Percentiles rank a stretch among this genome's conserved stretches.
Conservation (phyloP, 2,888 invertebrate genomes). For the Dioctria rufipes region DNA sequence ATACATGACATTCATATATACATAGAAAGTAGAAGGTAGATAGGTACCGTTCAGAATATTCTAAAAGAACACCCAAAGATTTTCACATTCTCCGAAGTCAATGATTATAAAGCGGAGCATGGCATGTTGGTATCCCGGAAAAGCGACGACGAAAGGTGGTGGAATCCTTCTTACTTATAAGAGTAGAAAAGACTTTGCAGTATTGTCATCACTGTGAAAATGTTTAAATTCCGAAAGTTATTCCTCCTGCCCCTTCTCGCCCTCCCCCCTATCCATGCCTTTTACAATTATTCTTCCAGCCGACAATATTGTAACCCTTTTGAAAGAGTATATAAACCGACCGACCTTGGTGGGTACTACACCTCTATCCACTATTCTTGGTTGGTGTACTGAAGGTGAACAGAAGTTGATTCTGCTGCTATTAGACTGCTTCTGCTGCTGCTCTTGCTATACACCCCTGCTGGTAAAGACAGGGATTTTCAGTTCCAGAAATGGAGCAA, state of each 20-base stretch:
- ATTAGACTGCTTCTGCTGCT: no score
- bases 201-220: conserved; percentile 50
- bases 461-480: conserved; percentile 36
- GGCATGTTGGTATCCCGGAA: conserved; percentile 39
- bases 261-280: not conserved
- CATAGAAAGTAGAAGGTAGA: not conserved
- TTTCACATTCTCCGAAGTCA: conserved; percentile 42
- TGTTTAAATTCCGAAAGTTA: conserved; percentile 52
- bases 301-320: conserved; percentile 11
- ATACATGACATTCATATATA: not conserved
- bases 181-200: conserved; percentile 39
- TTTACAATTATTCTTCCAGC: not conserved
- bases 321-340: conserved; percentile 24
- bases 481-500: conserved; percentile 38
- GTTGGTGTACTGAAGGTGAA: not conserved
- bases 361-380: conserved; percentile 20
- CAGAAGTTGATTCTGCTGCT: not conserved
- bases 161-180: conserved; percentile 51
- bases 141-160: conserved; percentile 46
- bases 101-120: conserved; percentile 28
- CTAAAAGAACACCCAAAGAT: conserved; percentile 42
- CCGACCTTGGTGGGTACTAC: conserved; percentile 42
- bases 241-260: not conserved
- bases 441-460: not conserved
- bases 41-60: not conserved